Percentiles rank a stretch among this genome's conserved stretches.
Evolutionary conservation across 2,888 invertebrate genomes (phyloP).

Genomic region (Drosophila leonis): DNA sequence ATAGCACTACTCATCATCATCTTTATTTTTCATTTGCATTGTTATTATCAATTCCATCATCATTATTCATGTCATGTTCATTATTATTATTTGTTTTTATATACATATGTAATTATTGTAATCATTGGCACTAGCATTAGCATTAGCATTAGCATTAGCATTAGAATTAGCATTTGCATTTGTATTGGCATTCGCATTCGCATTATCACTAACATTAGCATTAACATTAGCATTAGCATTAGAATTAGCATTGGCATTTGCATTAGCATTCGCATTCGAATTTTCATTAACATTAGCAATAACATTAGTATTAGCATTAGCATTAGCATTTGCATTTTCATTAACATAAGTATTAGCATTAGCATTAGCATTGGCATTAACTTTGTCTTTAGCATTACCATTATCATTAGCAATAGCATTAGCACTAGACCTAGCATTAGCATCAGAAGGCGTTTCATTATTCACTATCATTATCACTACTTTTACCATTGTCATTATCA

Average conservation of each 20-base stretch:
- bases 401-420: background rate
- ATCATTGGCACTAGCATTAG: background rate
- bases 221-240: too few relatives aligned
- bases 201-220: background rate
- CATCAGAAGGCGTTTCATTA: background rate
- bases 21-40: background rate
- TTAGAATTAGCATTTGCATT: too few relatives aligned
- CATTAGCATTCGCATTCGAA: too few relatives aligned
- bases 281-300: background rate
- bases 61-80: background rate
- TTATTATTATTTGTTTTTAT: background rate
- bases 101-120: background rate
- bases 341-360: background rate
- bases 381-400: background rate
- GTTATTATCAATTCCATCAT: background rate
- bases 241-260: too few relatives aligned
- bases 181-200: too few relatives aligned
- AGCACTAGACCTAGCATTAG: background rate
- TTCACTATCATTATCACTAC: background rate
- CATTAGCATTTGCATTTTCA: background rate
- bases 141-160: background rate
- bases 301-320: background rate
- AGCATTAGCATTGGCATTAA: background rate
- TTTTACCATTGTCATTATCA: background rate
- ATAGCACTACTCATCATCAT: background rate